Evolutionary conservation across 2,888 invertebrate genomes (phyloP).

Genomic region (Aspidiotus destructor): DNA sequence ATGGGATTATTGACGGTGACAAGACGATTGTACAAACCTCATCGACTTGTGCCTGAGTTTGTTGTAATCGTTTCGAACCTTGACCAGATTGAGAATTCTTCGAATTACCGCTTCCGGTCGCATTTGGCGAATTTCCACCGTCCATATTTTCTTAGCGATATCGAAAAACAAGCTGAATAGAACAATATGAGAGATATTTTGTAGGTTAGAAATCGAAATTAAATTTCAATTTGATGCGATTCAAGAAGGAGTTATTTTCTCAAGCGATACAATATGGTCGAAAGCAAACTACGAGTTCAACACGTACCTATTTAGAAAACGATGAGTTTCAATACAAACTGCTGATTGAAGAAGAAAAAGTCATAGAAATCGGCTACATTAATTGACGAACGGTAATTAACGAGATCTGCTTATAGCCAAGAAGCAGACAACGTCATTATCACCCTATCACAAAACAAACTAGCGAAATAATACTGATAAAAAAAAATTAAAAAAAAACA

Average conservation of each 20-base stretch:
- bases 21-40: constrained; percentile 43
- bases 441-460: not conserved
- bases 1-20: not conserved
- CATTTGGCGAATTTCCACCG: constrained; percentile 22
- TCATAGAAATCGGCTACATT: constrained; percentile 12
- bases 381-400: constrained; percentile 8
- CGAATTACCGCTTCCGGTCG: constrained; percentile 13
- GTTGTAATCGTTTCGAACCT: constrained; percentile 57
- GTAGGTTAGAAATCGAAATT: no score
- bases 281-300: constrained; percentile 14
- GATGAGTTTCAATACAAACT: no score
- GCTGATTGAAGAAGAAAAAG: constrained; percentile 1
- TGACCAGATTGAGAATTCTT: constrained; percentile 8
- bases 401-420: not conserved
- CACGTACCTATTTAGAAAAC: not conserved
- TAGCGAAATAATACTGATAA: constrained; percentile 1
- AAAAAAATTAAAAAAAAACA: no score
- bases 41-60: constrained; percentile 76
- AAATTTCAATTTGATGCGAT: not conserved
- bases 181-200: no score
- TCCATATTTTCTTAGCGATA: not conserved
- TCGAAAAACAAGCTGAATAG: no score
- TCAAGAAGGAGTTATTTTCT: not conserved
- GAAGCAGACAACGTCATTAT: not conserved
- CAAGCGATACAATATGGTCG: constrained; percentile 19